Evolutionary conservation across 2,113 vertebrate genomes (phyloP), one percentile per base, ranked within the genome.

Genomic region (Coregonus clupeaformis): DNA sequence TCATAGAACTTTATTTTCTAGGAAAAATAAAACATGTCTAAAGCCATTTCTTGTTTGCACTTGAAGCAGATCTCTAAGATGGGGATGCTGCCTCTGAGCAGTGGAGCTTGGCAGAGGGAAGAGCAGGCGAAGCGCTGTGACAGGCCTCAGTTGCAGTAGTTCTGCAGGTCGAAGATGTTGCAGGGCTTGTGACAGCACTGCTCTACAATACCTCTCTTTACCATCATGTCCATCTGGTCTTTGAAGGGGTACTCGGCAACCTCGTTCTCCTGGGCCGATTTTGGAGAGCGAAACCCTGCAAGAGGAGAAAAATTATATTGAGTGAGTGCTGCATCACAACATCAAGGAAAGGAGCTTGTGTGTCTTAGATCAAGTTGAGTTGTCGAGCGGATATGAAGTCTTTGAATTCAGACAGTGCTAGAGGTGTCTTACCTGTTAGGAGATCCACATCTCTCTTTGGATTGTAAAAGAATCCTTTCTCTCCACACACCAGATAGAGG

Each of bases 151-250:
- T 97, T 97, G 88, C 97, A 99, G 93, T 99, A 99, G 82, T 93
- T 96, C 86, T 97, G 93, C 86, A 99, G 93, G 55, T 97, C 95
- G 30, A 94, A 92, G 65, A 97, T 86, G 60, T 94, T 96, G 80
- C 97, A 99, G 3, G 95, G 90, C 59, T 91, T 92, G 79, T 95
- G 93, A 80, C 98, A 99, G 86, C 97, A 99, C 83, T 96, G 94
- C 75, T 99, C 96, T 73, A 99, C 96, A 0, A 99, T 98, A 52
- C 97, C 96, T 0, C 96, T 84, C 86, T 97, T 97, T 84, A 92
- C 93, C 75, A 90, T 84, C 30, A 0, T 3, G n/a, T 91, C 92
- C 74, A 92, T 95, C 81, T 92, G 92, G 65, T 93, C 94, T 81
- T 92, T 92, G 80, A 91, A 92, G 73, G 92, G 86, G 66, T 91